Conservation (phyloP, 2,888 invertebrate genomes). For the Diplolepis rosae region DNA sequence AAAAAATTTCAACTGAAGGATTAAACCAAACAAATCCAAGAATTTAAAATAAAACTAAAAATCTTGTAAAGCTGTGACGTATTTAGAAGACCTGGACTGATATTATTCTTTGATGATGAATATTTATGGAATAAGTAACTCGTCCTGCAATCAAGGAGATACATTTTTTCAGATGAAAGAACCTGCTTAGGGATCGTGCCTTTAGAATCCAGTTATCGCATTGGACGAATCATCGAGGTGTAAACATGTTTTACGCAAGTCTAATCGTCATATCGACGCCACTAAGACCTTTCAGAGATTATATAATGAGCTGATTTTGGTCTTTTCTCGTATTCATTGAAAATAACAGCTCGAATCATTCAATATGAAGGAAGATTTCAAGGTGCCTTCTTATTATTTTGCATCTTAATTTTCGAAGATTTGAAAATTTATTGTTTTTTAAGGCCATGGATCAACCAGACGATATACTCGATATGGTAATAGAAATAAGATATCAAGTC, state of each 20-base stretch:
- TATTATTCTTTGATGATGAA: background rate
- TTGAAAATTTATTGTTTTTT: constrained; percentile 11
- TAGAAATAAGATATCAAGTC: too few relatives aligned
- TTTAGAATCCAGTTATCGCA: constrained; percentile 47
- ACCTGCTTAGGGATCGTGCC: constrained; percentile 54
- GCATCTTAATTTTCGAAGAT: background rate
- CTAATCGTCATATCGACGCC: constrained; percentile 44
- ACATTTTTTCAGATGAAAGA: constrained; percentile 33
- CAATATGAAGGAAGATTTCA: constrained; percentile 58
- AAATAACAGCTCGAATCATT: constrained; percentile 33
- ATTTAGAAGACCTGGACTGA: background rate
- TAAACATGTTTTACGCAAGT: constrained; percentile 64
- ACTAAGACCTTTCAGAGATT: constrained; percentile 55
- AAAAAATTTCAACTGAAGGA: too few relatives aligned
- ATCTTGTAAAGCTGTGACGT: background rate
- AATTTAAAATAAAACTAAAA: background rate
- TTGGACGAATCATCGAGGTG: constrained; percentile 53
- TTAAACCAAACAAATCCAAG: too few relatives aligned
- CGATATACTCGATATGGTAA: constrained; percentile 11
- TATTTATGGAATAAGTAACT: constrained; percentile 5
- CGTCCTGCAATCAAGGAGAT: constrained; percentile 30
- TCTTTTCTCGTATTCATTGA: constrained; percentile 41
- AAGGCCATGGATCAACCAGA: too few relatives aligned
- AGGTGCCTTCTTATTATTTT: constrained; percentile 62
- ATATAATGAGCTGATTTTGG: constrained; percentile 56